Base-by-base conservation (phyloP, 2,113 vertebrate genomes). In the Brachypodius melanocephalos region DNA sequence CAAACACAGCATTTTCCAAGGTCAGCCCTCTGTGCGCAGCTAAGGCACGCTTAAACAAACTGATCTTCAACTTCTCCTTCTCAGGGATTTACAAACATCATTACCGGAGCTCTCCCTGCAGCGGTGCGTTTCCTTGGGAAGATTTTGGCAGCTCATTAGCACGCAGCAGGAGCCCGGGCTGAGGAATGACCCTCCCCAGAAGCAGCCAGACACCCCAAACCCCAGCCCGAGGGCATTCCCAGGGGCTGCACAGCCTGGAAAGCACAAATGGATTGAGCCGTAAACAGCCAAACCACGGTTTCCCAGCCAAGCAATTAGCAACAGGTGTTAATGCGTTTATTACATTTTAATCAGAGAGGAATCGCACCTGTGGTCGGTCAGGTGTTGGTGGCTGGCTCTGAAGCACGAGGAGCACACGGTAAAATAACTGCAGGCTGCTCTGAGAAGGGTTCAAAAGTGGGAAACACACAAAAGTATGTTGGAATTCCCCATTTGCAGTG, bases 1-100 rank as follows among this genome's bases (percentile, higher is more conserved):
- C 61, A 54, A 88, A 89, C 69, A 21, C 48, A 68, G 88, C 73
- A 38, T 72, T 92, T 92, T 52, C 73, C 92, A 94, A 96, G 94
- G 92, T 95, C 93, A 85, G 49, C 24, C 55, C 40, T 84, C 62
- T 17, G 26, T 3, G 45, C 14, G 13, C 32, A 75, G 61, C 63
- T 36, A 22, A 42, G 18, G 52, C 69, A 51, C 5, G 12, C 29
- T 78, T 72, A 51, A 88, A 43, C 3, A 46, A 86, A 57, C 28
- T 4, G 3, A 80, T 77, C 46, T 49, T 34, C 58, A 67, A 4
- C 52, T 48, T 32, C 31, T 65, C n/a, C 76, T 32, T 1, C 26
- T 26, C 20, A 16, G 68, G 68, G 38, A 57, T 76, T 73, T 36
- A 18, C 59, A 40, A 63, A 54, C 31, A 20, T 1, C 10, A 18